A percentile compares a stretch with the other conserved stretches of the same genome.
phyloP scores from a whole-genome alignment of 92 coral and sea anemone genomes.

The Galaxea fascicularis region DNA sequence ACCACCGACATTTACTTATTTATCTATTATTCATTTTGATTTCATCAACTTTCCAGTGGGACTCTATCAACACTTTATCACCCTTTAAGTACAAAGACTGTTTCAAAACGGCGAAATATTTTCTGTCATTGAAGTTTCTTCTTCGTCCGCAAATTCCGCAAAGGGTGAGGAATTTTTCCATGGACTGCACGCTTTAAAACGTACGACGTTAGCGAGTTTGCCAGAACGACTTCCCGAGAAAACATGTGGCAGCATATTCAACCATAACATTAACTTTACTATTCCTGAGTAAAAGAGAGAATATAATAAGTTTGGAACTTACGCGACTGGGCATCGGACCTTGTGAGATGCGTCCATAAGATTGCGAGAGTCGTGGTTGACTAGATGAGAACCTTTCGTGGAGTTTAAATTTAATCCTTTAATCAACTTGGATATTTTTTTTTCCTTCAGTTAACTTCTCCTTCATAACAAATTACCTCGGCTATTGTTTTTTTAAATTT shows the following conservation, averaged over 20 bases:
- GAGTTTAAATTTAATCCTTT: conserved; percentile 3
- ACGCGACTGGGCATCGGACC: no score
- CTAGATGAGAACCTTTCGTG: background rate
- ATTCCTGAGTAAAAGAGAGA: background rate
- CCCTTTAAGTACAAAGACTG: background rate
- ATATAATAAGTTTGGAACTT: background rate
- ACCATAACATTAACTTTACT: background rate
- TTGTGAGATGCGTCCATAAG: background rate
- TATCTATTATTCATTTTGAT: background rate
- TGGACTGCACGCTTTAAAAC: no score
- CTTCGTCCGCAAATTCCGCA: background rate
- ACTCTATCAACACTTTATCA: background rate
- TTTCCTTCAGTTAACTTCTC: background rate
- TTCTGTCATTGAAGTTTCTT: no score
- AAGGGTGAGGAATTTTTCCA: no score
- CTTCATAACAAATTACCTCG: background rate
- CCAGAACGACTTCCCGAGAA: no score
- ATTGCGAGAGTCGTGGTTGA: background rate
- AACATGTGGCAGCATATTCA: no score
- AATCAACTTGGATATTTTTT: background rate
- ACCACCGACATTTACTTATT: conserved; percentile 23
- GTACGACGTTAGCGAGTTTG: no score
- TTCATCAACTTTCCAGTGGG: background rate
- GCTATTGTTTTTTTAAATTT: background rate
- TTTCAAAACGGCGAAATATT: no score